Base-by-base conservation (phyloP, 2,888 invertebrate genomes). In the Pterostichus niger region DNA sequence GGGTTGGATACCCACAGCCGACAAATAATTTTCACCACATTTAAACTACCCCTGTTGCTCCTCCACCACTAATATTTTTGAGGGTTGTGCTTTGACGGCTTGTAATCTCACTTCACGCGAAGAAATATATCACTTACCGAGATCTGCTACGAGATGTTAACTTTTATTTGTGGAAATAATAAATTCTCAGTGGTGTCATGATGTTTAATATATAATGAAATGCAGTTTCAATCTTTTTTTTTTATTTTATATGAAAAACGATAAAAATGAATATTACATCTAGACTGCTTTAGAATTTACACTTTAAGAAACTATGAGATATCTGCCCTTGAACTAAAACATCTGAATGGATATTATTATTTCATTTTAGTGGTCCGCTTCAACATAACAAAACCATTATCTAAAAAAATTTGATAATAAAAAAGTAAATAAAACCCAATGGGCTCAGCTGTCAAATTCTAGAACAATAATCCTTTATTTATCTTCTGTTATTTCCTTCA, bases 391-490 rank as follows among this genome's bases (percentile, higher is more conserved):
- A 64, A 35, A 64, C 64, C 64, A 64, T 64, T 64, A 64, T 64
- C 35, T 35, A 31, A 64, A 64, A 49, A 33, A 64, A 64, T 64
- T 59, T 64, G 35, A 35, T 35, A 31, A 64, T 64, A 64, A 64
- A 64, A 64, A 64, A 35, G 35, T 64, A 64, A 64, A 64, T 64
- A 64, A 64, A 64, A 64, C 31, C 52, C 33, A 78, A 78, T 59
- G 59, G 44, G 40, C 78, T 78, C 44, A 78, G 78, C 59, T 78
- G 78, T 59, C 78, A 59, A 78, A 46, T 9, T 33, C 52, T 4
- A 10, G 13, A 33, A 15, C 33, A 61, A 78, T 78, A 78, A 78
- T 59, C 54, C 40, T 17, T 54, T 78, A 78, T 78, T 78, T 78
- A 78, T 78, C 7, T 24, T 15, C 15, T 17, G 78, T 54, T 59